Base-by-base conservation (phyloP, 2,113 vertebrate species). In the Sorex fumeus region DNA sequence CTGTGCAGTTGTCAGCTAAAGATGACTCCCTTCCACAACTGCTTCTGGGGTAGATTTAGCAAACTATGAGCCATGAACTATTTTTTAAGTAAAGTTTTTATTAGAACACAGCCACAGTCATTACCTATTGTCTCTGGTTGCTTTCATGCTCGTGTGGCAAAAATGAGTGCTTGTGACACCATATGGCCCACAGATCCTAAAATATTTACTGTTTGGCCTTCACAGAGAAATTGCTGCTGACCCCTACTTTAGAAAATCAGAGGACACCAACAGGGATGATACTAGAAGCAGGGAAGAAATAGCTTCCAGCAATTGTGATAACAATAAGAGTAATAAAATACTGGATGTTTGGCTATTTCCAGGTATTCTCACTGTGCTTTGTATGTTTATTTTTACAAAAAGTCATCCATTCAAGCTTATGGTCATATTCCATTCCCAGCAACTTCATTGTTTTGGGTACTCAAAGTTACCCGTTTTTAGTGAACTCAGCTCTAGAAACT, bases 151-250 rank as follows among this genome's bases (percentile, higher is more conserved):
- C 10, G 71, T 36, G 40, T 7, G 28, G 88, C 77, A 81, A 72
- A 89, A 21, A 6, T 71, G 43, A 85, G 64, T 91, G n/a, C 67
- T 36, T 79, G 8, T 87, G 19, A 79, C 6, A 62, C 21, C 9
- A 74, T 76, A 92, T 94, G 43, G 27, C 50, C 64, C 50, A 91
- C 36, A 72, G 79, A 77, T 36, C 72, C 47, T 93, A 74, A 87
- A 77, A n/a, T 57, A 85, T 47, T 91, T 67, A 0, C 64, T 66
- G 16, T 92, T 74, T 80, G 62, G 77, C 36, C 36, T 64, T 84
- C 30, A 27, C 13, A 71, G 47, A 40, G 57, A 80, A 23, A 53
- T 40, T 40, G 40, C 9, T 88, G 36, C 71, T 93, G 69, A 57
- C 28, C 53, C 23, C 43, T 57, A 8, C 53, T 45, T 62, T 66